Evolutionary conservation across 2,797 vertebrate species (phyloP).

Genomic region (Catostomus latipinnis): DNA sequence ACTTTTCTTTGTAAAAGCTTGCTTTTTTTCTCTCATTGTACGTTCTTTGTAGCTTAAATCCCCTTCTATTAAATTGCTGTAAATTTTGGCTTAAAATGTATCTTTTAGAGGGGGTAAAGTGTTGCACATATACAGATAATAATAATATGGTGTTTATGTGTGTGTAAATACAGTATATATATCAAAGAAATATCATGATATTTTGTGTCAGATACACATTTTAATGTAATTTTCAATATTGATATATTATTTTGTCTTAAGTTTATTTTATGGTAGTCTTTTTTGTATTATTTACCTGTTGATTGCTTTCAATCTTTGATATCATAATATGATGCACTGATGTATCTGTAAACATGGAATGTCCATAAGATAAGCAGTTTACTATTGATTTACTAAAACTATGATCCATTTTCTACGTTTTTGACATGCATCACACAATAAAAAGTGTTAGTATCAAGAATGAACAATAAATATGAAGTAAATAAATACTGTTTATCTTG

Average conservation of each 20-base stretch:
- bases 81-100: constrained; percentile 36
- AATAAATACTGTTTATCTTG: too few species aligned
- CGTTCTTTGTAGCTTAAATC: constrained; percentile 11
- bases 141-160: constrained; percentile 27
- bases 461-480: too few species aligned
- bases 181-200: constrained; percentile 72
- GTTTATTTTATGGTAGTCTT: constrained; percentile 56
- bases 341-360: constrained; percentile 37
- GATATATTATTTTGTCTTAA: constrained; percentile 44
- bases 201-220: constrained; percentile 75
- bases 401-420: background rate
- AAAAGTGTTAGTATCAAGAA: background rate
- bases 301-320: constrained; percentile 51
- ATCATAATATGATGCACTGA: constrained; percentile 44
- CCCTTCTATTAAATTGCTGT: constrained; percentile 25
- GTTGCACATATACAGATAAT: constrained; percentile 19
- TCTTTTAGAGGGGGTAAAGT: constrained; percentile 17
- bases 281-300: constrained; percentile 49
- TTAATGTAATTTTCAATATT: constrained; percentile 51
- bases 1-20: constrained; percentile 35
- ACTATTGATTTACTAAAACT: background rate
- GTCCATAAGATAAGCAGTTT: constrained; percentile 30
- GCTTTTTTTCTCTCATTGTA: constrained; percentile 61
- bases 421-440: constrained; percentile 5
- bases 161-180: constrained; percentile 44